Base-by-base conservation (phyloP, 2,113 vertebrate species). In the Rhabdornis inornatus region DNA sequence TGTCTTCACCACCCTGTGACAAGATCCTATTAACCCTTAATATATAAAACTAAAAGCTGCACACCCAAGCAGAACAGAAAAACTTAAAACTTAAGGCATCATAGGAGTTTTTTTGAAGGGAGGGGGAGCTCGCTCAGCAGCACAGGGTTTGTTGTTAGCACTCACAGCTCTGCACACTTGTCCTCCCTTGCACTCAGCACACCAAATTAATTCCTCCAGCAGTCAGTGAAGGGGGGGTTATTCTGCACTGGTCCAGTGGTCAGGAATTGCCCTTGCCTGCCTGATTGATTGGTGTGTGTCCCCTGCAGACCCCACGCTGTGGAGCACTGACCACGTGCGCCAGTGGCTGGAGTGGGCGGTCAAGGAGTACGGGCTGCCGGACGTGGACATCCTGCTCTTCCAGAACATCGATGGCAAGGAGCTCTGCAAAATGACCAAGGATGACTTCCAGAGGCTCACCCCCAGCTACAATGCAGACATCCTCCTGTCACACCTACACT, bases 281-380 rank as follows among this genome's bases (percentile, higher is more conserved):
- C 83, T 97, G 31, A 94, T 49, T 28, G 0, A n/a, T n/a, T 75
- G 13, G 40, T 59, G 56, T 95, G 40, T 94, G 66, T 2, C 71
- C 81, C 70, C 82, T 40, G 71, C 96, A 99, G 99, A 99, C 85
- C 99, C 99, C 40, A 98, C 97, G 0, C 95, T 99, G 47, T 99
- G 99, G 99, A 98, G 98, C 35, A 98, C 98, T 1, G 99, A 99
- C 91, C 99, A 99, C 0, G 99, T 99, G 61, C 98, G 98, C 63
- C 99, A 99, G 95, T 99, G 99, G 99, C 97, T 99, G 96, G 98
- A 99, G 87, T 99, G 99, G 99, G 99, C 99, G 0, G 98, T 99
- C 84, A 99, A 98, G 61, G 99, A 99, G 69, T 99, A 99, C 1
- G 97, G 98, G 55, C 98, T 99, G 30, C 97, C 98, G 0, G 98